Percentiles rank a stretch among this genome's conserved stretches.
Conservation (phyloP, 1,140 invertebrate genomes). For the Caenorhabditis remanei region DNA sequence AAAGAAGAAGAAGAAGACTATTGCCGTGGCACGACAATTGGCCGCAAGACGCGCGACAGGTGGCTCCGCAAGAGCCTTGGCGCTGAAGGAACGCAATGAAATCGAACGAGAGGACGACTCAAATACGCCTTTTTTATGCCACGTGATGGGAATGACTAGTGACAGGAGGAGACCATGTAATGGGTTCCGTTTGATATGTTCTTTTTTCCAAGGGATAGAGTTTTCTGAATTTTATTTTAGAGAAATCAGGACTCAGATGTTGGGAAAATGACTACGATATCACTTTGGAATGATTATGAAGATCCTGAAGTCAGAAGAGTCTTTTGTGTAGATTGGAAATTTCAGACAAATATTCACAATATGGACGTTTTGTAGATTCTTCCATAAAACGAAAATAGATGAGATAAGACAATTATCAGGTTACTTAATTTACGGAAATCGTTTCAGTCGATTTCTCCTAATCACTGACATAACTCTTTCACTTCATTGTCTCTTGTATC, state of each 20-base stretch:
- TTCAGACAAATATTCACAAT: too few species aligned
- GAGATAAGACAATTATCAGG: too few species aligned
- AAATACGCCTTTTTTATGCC: not conserved
- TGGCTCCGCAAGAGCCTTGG: constrained; percentile 14
- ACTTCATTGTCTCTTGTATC: too few species aligned
- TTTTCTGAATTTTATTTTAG: not conserved
- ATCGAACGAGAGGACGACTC: constrained; percentile 1
- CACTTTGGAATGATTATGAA: too few species aligned
- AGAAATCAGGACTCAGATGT: not conserved
- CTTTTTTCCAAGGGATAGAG: not conserved
- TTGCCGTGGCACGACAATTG: constrained; percentile 45
- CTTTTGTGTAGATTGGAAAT: too few species aligned
- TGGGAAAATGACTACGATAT: too few species aligned
- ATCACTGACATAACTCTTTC: too few species aligned
- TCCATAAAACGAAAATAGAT: too few species aligned
- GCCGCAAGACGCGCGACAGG: constrained; percentile 11
- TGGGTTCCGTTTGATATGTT: not conserved
- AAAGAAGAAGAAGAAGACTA: constrained; percentile 12
- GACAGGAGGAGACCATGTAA: constrained; percentile 3
- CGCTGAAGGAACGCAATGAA: constrained; percentile 44
- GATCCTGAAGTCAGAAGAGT: too few species aligned
- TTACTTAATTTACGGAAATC: too few species aligned
- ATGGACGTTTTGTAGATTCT: too few species aligned
- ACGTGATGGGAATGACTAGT: not conserved
- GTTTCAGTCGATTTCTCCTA: too few species aligned